Conservation (phyloP, 2,797 vertebrate species). For the Pampus argenteus region DNA sequence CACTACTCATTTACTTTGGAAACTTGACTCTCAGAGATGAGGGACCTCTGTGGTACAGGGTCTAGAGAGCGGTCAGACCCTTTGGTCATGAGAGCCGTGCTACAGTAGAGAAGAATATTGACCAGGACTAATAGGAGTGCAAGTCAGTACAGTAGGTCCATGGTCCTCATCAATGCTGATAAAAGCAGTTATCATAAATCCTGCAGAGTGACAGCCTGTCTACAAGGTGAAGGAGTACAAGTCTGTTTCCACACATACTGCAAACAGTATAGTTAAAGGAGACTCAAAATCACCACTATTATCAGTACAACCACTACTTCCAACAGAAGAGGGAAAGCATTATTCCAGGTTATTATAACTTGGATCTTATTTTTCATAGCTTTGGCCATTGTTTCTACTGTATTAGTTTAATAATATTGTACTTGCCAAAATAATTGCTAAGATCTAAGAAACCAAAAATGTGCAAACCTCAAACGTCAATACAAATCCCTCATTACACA, state of each 20-base stretch:
- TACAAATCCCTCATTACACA: too few relatives aligned
- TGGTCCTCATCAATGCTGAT: slow-evolving; percentile 32
- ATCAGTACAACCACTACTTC: not conserved
- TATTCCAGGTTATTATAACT: not conserved
- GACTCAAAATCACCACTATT: slow-evolving; percentile 4
- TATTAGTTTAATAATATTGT: not conserved
- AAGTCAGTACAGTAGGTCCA: slow-evolving; percentile 66
- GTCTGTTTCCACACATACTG: not conserved
- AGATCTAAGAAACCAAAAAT: not conserved
- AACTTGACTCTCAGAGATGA: slow-evolving; percentile 39
- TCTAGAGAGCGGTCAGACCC: slow-evolving; percentile 46
- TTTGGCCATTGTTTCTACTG: not conserved
- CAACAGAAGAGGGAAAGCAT: not conserved
- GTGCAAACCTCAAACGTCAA: not conserved
- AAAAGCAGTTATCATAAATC: slow-evolving; percentile 59
- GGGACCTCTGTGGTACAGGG: slow-evolving; percentile 40
- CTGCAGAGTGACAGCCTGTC: slow-evolving; percentile 29
- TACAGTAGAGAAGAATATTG: slow-evolving; percentile 58
- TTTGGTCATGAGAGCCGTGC: slow-evolving; percentile 29
- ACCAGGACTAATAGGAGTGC: slow-evolving; percentile 61
- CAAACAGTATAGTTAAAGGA: not conserved
- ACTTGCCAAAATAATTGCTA: not conserved
- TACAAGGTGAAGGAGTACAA: not conserved
- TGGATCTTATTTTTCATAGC: slow-evolving; percentile 1
- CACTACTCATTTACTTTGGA: slow-evolving; percentile 29